Evolutionary conservation across 2,113 vertebrate genomes (phyloP), one percentile per base, ranked within the genome.

Genomic region (Syngnathoides biaculeatus): DNA sequence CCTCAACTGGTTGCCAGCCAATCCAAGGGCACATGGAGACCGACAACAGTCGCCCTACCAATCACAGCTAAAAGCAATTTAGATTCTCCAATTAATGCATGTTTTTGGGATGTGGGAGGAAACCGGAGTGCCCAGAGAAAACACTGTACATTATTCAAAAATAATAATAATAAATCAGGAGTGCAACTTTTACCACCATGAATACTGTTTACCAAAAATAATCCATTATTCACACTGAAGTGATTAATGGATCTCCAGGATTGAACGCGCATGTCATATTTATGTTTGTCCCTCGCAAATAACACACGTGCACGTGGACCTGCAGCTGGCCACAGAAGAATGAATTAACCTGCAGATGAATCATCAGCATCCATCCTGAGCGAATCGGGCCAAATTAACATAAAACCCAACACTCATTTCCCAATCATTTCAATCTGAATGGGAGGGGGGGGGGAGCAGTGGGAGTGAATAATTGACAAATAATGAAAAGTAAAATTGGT

Each of bases 291-390:
- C 72, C 68, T 67, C 52, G 83, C 85, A 71, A 85, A 85, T 84
- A 61, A 80, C 71, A 88, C 89, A n/a, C n/a, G n/a, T 87, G 84
- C 78, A 86, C 82, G 61, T 78, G 81, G 86, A 81, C 79, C 76
- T 82, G 79, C 87, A 89, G 84, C 85, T 88, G 87, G 84, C 76
- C 77, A 43, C 64, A 82, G 73, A 87, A 74, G 78, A 82, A 76
- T 77, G 75, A 89, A 87, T 89, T 82, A 89, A 88, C 86, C 84
- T 86, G 81, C 62, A 75, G 83, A 82, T 80, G 66, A 84, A 47
- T 14, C 12, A 83, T 76, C 65, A 79, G 89, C 78, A 65, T 75
- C 79, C 74, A 83, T 76, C 62, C 68, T 9, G 47, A 59, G 73
- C 66, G 14, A 5, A 4, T 5, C 12, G 61, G 68, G 43, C 45